phyloP scores from a whole-genome alignment of 2,113 vertebrate species.

The Daboia siamensis region DNA sequence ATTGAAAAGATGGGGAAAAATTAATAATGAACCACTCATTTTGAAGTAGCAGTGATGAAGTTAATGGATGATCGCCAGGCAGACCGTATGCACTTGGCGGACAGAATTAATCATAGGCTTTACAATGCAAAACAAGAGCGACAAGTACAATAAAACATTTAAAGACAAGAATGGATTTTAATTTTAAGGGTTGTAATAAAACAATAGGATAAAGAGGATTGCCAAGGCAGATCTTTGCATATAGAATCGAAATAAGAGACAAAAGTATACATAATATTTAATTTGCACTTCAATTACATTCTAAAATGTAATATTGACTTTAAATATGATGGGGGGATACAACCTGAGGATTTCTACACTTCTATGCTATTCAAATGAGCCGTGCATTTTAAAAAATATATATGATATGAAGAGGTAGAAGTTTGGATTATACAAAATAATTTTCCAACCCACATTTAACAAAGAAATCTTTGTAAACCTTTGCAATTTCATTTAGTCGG shows the following conservation, averaged over 20 bases:
- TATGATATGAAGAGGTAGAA: constrained; percentile 40
- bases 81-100: constrained; percentile 69
- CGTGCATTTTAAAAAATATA: constrained; percentile 35
- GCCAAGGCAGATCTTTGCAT: constrained; percentile 56
- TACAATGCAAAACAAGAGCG: constrained; percentile 53
- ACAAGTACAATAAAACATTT: constrained; percentile 64
- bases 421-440: constrained; percentile 51
- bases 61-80: constrained; percentile 68
- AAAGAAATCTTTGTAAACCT: constrained; percentile 39
- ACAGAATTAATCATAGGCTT: constrained; percentile 64
- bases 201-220: constrained; percentile 66
- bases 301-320: constrained; percentile 66
- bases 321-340: constrained; percentile 62
- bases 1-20: constrained; percentile 67
- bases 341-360: constrained; percentile 31
- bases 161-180: constrained; percentile 68
- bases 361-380: constrained; percentile 50
- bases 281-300: constrained; percentile 54
- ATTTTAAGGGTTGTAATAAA: constrained; percentile 68
- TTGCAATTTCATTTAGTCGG: constrained; percentile 53
- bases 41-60: constrained; percentile 62
- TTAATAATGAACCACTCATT: constrained; percentile 67
- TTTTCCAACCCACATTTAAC: constrained; percentile 51
- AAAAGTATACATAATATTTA: constrained; percentile 73
- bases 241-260: constrained; percentile 64